Conservation (phyloP, 1,140 invertebrate genomes). For the Euschistus heros region DNA sequence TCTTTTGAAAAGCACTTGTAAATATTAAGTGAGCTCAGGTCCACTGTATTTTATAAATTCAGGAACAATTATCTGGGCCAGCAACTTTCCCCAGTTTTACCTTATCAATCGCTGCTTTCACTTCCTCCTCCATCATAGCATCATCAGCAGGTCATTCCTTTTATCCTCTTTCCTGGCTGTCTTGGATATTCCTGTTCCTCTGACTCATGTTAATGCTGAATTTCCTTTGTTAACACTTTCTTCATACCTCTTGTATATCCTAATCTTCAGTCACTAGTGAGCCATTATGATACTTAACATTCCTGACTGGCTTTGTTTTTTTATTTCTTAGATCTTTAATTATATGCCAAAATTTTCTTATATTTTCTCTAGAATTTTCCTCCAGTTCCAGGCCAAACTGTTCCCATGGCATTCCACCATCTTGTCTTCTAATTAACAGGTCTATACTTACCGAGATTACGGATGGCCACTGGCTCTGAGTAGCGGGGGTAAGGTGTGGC, state of each 20-base stretch:
- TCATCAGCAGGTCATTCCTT: neutral
- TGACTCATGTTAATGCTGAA: neutral
- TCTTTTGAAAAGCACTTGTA: neutral
- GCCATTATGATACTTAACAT: neutral
- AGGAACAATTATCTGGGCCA: too few species aligned
- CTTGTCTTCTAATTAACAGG: neutral
- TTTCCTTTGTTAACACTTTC: neutral
- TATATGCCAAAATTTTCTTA: neutral
- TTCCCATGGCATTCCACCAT: neutral
- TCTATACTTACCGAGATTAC: too few species aligned
- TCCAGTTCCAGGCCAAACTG: neutral
- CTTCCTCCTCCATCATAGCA: neutral
- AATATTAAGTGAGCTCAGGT: neutral
- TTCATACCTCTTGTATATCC: neutral
- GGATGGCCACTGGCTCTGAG: too few species aligned
- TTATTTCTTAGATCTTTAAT: neutral
- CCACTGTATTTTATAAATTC: conserved; percentile 1
- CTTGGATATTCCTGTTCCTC: neutral
- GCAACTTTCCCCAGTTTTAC: too few species aligned
- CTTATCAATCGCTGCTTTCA: too few species aligned
- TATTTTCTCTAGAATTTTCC: neutral
- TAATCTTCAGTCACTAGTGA: neutral
- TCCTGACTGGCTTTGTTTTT: neutral
- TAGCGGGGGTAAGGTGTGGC: too few species aligned
- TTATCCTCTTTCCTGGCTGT: too few species aligned